Conservation (phyloP, 1,140 invertebrate species). For the Drosophila takahashii region DNA sequence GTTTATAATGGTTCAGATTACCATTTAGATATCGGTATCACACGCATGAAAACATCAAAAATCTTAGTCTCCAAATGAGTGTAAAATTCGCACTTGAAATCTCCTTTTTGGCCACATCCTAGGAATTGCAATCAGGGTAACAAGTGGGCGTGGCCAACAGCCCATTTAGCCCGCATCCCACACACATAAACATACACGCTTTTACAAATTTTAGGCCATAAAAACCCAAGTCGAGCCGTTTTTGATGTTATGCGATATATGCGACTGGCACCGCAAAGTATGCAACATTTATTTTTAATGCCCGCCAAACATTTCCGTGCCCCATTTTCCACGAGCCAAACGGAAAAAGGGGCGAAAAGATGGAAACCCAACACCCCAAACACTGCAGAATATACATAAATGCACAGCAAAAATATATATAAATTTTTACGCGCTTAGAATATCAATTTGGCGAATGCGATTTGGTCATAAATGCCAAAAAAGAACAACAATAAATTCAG, state of each 20-base stretch:
- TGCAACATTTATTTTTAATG: constrained; percentile 79
- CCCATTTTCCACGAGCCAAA: constrained; percentile 21
- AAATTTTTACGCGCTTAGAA: constrained; percentile 80
- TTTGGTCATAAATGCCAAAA: constrained; percentile 72
- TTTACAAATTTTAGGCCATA: constrained; percentile 46
- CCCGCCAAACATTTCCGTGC: constrained; percentile 50
- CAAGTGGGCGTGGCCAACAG: constrained; percentile 27
- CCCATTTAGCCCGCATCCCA: constrained; percentile 16
- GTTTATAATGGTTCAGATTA: constrained; percentile 14
- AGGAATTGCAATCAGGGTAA: constrained; percentile 46
- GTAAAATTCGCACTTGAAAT: constrained; percentile 11
- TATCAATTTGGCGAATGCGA: constrained; percentile 79
- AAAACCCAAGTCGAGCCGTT: constrained; percentile 55
- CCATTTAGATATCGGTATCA: constrained; percentile 31
- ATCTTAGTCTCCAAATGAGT: constrained; percentile 26
- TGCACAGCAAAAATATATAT: constrained; percentile 36
- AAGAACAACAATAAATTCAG: constrained; percentile 70
- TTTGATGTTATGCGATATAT: constrained; percentile 48
- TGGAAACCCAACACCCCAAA: constrained; percentile 14
- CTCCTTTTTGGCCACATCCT: constrained; percentile 26
- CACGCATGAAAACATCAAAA: constrained; percentile 3
- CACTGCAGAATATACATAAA: constrained; percentile 15
- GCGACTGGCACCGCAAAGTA: constrained; percentile 64
- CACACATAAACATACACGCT: neutral
- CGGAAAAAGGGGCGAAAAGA: constrained; percentile 15